Base-by-base conservation (phyloP, 2,113 vertebrate genomes). In the Aspidoscelis tigris region DNA sequence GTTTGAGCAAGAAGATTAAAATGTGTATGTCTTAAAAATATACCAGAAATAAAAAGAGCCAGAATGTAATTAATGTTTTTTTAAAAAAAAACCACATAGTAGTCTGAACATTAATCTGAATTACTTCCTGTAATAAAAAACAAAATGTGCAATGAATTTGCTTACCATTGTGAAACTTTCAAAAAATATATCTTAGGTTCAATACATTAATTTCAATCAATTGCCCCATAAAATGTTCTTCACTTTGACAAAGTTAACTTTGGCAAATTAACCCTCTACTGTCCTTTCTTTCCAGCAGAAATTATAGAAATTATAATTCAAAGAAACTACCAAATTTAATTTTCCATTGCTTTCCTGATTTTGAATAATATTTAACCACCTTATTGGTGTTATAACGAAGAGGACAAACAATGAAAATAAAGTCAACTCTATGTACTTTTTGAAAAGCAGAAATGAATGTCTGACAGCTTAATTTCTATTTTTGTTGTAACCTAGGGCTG, bases 341-440 rank as follows among this genome's bases (percentile, higher is more conserved):
- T 75, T n/a, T 61, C 72, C 33, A 66, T 65, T n/a, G 55, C 55
- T 26, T 71, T 68, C 77, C 88, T 87, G 84, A 86, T 69, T 33
- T 41, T 76, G 76, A 41, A 70, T 78, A 26, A 41, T n/a, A 21
- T 5, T 43, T 12, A 9, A 80, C 24, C 7, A 39, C 44, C n/a
- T 47, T 41, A 21, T 10, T 24, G 5, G 6, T 16, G 44, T 1
- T 73, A 53, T 20, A 24, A 41, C 69, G n/a, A 77, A 20, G 65
- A 66, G 33, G 55, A 81, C 84, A 83, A 88, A 91, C 74, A 3
- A 77, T 61, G 50, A 55, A 80, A 33, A 89, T 16, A 84, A 83
- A 83, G 91, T 83, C 87, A 90, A 50, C 84, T 20, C n/a, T 47
- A 39, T 11, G 22, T 53, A 22, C 72, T 80, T 69, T 83, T 65